Evolutionary conservation across 2,888 invertebrate genomes (phyloP).

Genomic region (Pristionchus maxplancki): DNA sequence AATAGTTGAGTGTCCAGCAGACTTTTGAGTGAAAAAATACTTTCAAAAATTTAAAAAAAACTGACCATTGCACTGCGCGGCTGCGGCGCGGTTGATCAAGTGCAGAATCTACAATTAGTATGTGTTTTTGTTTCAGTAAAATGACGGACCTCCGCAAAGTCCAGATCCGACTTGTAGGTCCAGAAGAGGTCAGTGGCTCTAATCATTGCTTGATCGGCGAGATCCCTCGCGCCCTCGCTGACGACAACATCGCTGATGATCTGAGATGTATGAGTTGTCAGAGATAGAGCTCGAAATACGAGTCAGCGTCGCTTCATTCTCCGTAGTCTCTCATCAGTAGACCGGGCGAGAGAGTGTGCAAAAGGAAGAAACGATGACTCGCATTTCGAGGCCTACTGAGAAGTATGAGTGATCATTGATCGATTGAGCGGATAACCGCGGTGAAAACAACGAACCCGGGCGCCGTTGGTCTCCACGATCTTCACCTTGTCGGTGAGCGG

Average conservation of each 20-base stretch:
- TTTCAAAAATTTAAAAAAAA: not conserved
- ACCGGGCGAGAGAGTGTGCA: too few species aligned
- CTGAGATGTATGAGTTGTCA: not conserved
- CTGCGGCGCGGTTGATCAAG: not conserved
- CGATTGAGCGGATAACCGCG: too few species aligned
- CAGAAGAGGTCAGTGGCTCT: not conserved
- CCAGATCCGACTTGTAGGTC: slow-evolving; percentile 26
- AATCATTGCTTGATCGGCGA: not conserved
- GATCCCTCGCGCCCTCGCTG: not conserved
- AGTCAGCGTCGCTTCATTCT: too few species aligned
- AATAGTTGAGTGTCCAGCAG: too few species aligned
- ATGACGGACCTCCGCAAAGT: not conserved
- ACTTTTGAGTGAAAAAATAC: too few species aligned
- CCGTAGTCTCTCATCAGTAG: too few species aligned
- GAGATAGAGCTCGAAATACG: not conserved
- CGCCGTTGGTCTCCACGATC: not conserved
- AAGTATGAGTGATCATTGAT: too few species aligned
- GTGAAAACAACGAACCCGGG: slow-evolving; percentile 10
- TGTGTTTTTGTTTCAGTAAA: not conserved
- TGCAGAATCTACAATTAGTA: not conserved
- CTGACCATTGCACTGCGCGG: slow-evolving; percentile 3
- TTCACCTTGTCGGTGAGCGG: not conserved
- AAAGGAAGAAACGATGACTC: too few species aligned
- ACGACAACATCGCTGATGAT: not conserved
- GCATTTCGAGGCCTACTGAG: too few species aligned